These are phyloP conservation scores for Maniola hyperantus DNA, from an alignment of 2,888 invertebrate species.

Conservation along the genomic window DNA sequence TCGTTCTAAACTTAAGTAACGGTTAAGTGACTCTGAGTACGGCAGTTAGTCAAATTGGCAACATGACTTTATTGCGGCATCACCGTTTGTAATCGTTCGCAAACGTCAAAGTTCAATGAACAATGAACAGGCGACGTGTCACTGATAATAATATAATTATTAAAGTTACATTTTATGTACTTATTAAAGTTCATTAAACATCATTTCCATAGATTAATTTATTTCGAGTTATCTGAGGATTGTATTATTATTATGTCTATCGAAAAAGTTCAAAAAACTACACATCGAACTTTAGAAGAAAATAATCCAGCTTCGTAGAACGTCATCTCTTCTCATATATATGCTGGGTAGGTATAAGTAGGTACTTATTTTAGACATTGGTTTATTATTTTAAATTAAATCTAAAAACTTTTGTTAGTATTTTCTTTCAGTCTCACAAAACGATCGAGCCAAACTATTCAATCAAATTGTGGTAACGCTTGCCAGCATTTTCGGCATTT, in stretches of 20 bases:
- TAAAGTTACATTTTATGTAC: neutral
- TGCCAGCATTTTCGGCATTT: constrained; percentile 11
- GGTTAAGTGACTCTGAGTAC: no score
- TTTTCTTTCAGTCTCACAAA: neutral
- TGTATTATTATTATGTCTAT: no score
- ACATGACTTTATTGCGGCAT: neutral
- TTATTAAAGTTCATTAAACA: neutral
- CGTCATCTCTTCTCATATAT: no score
- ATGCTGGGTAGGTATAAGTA: no score
- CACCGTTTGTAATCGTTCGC: constrained; percentile 7
- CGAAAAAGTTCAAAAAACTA: no score
- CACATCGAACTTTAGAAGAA: no score
- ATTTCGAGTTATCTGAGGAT: no score
- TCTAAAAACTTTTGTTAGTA: neutral
- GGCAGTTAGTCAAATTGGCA: neutral
- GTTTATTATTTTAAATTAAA: no score
- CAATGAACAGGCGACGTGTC: constrained; percentile 5
- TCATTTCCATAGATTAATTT: no score
- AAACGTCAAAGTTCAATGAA: constrained; percentile 27
- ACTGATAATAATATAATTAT: neutral
- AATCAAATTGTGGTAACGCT: neutral
- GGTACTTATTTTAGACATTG: no score
- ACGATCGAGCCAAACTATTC: neutral
- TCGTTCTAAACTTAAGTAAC: no score
- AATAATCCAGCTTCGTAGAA: no score